A percentile compares a stretch with the other conserved stretches of the same genome.
phyloP scores from a whole-genome alignment of 1,140 invertebrate genomes.

The Drosophila ambigua region DNA sequence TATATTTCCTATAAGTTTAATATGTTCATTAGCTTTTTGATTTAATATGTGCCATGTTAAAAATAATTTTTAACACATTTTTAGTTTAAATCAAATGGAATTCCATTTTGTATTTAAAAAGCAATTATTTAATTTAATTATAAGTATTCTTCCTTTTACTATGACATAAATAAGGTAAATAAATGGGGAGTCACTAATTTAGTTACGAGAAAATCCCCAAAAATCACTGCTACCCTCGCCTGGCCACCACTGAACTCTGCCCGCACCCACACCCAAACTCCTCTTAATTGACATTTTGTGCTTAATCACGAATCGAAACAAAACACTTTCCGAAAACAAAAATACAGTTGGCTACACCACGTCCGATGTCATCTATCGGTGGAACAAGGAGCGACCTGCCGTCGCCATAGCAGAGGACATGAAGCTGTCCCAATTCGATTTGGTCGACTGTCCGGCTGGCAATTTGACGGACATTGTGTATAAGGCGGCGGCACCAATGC shows the following conservation, averaged over 20 bases:
- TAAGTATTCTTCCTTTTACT: too few species aligned
- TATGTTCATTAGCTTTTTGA: too few species aligned
- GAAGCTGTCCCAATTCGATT: constrained; percentile 94
- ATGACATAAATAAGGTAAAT: too few species aligned
- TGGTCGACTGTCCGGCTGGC: constrained; percentile 90
- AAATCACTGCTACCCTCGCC: background rate
- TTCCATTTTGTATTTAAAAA: too few species aligned
- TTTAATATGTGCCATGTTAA: too few species aligned
- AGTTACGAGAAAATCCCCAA: background rate
- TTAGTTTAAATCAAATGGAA: too few species aligned
- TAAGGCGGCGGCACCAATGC: constrained; percentile 70
- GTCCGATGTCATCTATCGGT: constrained; percentile 92
- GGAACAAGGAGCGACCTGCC: constrained; percentile 89
- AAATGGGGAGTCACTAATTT: background rate
- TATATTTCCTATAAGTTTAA: too few species aligned
- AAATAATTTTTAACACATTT: too few species aligned
- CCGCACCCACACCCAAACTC: background rate
- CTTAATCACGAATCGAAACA: constrained; percentile 13
- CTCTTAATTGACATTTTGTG: constrained; percentile 32
- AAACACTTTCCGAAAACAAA: constrained; percentile 3
- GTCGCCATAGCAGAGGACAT: constrained; percentile 93
- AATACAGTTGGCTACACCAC: constrained; percentile 92
- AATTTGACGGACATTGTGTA: constrained; percentile 87
- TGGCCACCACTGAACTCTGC: background rate
- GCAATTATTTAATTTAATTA: too few species aligned